Base-by-base conservation (phyloP, 2,113 vertebrate genomes). In the Todiramphus saurophagus region DNA sequence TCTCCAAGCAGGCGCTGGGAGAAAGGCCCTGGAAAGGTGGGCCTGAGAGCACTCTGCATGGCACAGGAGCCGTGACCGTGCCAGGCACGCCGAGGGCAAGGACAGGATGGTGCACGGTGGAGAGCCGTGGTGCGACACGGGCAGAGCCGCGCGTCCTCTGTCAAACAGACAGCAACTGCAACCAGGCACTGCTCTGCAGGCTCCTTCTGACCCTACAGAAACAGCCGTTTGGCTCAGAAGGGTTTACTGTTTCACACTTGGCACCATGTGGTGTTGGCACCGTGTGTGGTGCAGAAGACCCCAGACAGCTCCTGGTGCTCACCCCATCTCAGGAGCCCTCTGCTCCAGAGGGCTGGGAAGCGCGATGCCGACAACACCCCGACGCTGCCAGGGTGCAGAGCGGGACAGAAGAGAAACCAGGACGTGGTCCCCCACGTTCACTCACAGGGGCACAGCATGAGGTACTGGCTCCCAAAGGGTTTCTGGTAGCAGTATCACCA, bases 1-100 rank as follows among this genome's bases (percentile, higher is more conserved):
- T n/a, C 28, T 20, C 50, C 2, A 16, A 41, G 74, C 2, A 20
- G 53, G 35, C 55, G 51, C 60, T 55, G n/a, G 23, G 50, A 56
- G 39, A 44, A 33, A 56, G 69, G 31, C 11, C 73, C 55, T 2
- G 5, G 27, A 7, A 18, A 5, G 0, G 21, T 53, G 3, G 2
- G 5, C 23, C 41, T 13, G 11, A 35, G 14, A 21, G 35, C 3
- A 60, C 72, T 83, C 53, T 8, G 56, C 13, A 7, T 48, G 41
- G 64, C 21, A 2, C 43, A 59, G 56, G 35, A 75, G 11, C 13
- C 5, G 33, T 9, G 11, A 20, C 69, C 11, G 1, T 0, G 0
- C 58, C 5, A 5, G 31, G 35, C 35, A 33, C 0, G 1, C 31
- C 2, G 35, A 16, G 37, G 7, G 27, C 16, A 2, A 21, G 5